Percentiles rank a stretch among this genome's conserved stretches.
phyloP scores from a whole-genome alignment of 2,888 invertebrate genomes.

The Hirtodrosophila alboralis region DNA sequence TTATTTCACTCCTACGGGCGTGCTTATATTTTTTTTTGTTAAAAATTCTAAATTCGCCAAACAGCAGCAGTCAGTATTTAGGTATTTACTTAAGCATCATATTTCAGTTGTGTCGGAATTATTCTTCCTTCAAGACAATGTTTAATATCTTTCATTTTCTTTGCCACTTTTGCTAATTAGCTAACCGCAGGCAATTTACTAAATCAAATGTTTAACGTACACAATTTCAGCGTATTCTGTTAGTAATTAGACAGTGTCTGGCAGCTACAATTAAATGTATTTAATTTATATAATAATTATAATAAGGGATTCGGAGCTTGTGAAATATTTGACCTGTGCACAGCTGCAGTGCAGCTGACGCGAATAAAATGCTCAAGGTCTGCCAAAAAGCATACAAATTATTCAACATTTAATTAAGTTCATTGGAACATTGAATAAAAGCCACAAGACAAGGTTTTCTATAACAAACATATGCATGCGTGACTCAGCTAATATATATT shows the following conservation, averaged over 20 bases:
- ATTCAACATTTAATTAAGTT: constrained; percentile 9
- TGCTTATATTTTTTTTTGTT: too few relatives aligned
- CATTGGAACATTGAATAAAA: constrained; percentile 3
- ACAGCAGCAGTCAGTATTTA: too few relatives aligned
- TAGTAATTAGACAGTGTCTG: too few relatives aligned
- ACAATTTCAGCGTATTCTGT: too few relatives aligned
- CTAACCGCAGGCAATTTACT: background rate
- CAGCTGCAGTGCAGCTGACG: constrained; percentile 37
- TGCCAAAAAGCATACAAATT: background rate
- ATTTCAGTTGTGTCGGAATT: background rate
- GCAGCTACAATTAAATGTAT: background rate
- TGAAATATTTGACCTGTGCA: constrained; percentile 8
- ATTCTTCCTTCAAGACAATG: too few relatives aligned
- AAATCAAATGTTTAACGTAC: background rate
- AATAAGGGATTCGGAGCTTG: constrained; percentile 10
- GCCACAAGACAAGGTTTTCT: too few relatives aligned
- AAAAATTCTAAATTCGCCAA: too few relatives aligned
- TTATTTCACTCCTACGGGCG: too few relatives aligned
- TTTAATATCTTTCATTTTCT: too few relatives aligned
- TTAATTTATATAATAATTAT: constrained; percentile 6
- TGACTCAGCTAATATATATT: constrained; percentile 25
- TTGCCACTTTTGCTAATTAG: constrained; percentile 1
- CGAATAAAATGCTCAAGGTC: background rate
- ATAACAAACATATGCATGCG: background rate
- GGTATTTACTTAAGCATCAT: background rate